These are phyloP conservation scores for Onychomys torridus DNA, from an alignment of 2,797 vertebrate species.

Conservation along the genomic window DNA sequence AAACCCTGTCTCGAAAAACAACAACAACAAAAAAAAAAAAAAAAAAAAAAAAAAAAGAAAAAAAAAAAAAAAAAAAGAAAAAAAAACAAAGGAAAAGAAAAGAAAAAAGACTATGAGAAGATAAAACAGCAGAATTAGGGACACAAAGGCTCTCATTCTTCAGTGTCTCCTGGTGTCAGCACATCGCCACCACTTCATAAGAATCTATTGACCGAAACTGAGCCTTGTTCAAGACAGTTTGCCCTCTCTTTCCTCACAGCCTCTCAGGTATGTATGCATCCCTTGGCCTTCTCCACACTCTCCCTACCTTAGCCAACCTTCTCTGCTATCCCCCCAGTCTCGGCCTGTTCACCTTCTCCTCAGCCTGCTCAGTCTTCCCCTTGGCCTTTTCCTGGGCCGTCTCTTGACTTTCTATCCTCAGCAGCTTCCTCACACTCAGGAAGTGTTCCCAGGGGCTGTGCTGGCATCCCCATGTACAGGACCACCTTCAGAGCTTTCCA, in stretches of 20 bases:
- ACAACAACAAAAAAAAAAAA: too few relatives aligned
- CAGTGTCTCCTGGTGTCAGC: too few relatives aligned
- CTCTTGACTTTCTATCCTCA: neutral
- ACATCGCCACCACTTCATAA: neutral
- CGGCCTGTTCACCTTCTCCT: neutral
- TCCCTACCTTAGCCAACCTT: neutral
- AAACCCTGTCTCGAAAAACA: too few relatives aligned
- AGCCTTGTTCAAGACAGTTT: neutral
- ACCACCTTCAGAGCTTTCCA: neutral
- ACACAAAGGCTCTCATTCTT: neutral
- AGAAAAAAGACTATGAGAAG: rapidly evolving
- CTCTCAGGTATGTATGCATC: neutral
- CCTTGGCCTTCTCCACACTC: neutral
- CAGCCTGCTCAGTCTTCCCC: neutral
- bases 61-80: too few relatives aligned
- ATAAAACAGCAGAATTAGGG: neutral
- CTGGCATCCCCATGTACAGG: neutral
- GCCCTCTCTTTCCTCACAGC: neutral
- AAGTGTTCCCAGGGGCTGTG: neutral
- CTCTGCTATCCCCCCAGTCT: neutral
- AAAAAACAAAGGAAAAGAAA: too few relatives aligned
- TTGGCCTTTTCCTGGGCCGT: neutral
- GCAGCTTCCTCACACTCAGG: neutral
- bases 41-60: too few relatives aligned
- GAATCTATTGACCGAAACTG: neutral